These are phyloP conservation scores for Steromphala cineraria DNA, from an alignment of 2,888 invertebrate genomes.

Conservation along the genomic window DNA sequence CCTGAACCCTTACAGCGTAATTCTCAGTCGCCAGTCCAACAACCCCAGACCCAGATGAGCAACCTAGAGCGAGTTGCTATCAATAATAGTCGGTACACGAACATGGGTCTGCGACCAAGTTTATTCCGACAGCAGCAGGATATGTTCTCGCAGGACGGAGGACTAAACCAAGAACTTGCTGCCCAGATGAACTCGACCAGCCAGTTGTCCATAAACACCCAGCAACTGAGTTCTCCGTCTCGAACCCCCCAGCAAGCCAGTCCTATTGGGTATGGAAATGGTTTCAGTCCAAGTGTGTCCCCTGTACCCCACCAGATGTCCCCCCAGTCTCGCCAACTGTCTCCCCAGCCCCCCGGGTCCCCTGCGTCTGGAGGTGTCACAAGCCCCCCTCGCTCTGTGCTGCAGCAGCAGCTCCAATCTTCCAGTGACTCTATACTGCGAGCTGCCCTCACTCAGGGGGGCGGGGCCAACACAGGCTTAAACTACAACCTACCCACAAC, in stretches of 20 bases:
- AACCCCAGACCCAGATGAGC: conserved; percentile 40
- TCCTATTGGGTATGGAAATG: conserved; percentile 47
- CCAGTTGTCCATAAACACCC: conserved; percentile 51
- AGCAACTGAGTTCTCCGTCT: conserved; percentile 49
- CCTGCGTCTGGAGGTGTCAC: conserved; percentile 31
- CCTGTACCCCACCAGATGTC: conserved; percentile 39
- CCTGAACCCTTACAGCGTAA: conserved; percentile 51
- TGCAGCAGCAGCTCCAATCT: conserved; percentile 59
- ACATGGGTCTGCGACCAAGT: conserved; percentile 33
- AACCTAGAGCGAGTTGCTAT: conserved; percentile 46
- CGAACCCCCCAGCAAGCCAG: conserved; percentile 60
- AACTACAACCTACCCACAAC: conserved; percentile 17
- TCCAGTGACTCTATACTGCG: conserved; percentile 65
- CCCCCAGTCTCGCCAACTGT: conserved; percentile 54
- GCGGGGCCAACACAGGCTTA: conserved; percentile 21
- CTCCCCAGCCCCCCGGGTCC: conserved; percentile 44
- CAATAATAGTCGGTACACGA: conserved; percentile 41
- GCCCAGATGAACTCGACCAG: conserved; percentile 15
- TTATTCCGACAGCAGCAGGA: conserved; percentile 28
- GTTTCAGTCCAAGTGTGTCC: conserved; percentile 41
- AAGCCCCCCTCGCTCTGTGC: conserved; percentile 26
- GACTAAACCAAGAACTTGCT: not conserved
- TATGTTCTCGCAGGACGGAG: conserved; percentile 16
- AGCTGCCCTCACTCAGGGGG: conserved; percentile 58
- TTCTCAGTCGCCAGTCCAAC: conserved; percentile 42